Evolutionary conservation across 2,113 vertebrate genomes (phyloP).

Genomic region (Chaetodon auriga): DNA sequence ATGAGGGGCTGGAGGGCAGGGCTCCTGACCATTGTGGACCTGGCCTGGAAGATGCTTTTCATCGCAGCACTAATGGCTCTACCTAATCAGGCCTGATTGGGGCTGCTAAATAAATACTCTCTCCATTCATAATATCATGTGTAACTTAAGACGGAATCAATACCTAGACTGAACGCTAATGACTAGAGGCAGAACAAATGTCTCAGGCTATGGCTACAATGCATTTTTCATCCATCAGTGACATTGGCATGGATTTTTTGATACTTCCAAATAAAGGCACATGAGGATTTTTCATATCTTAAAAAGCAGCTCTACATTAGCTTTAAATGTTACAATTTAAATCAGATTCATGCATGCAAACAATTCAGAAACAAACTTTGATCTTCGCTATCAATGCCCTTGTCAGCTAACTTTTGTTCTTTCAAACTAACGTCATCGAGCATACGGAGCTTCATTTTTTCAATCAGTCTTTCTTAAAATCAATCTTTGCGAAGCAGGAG

Average conservation of each 20-base stretch:
- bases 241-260: constrained; percentile 60
- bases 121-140: constrained; percentile 73
- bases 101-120: constrained; percentile 76
- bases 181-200: constrained; percentile 65
- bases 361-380: constrained; percentile 35
- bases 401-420: neutral
- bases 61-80: constrained; percentile 77
- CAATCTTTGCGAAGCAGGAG: constrained; percentile 39
- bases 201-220: constrained; percentile 57
- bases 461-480: constrained; percentile 42
- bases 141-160: constrained; percentile 80
- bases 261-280: constrained; percentile 60
- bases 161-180: constrained; percentile 62
- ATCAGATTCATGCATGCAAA: constrained; percentile 40
- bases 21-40: constrained; percentile 69
- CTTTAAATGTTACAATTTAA: constrained; percentile 11
- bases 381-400: constrained; percentile 14
- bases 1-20: constrained; percentile 71
- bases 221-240: constrained; percentile 69
- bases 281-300: constrained; percentile 29
- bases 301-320: constrained; percentile 20
- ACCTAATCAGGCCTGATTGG: constrained; percentile 81
- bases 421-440: neutral
- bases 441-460: neutral
- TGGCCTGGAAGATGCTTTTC: constrained; percentile 78